Conservation (phyloP, 2,888 invertebrate species). For the Pegoplata infirma region DNA sequence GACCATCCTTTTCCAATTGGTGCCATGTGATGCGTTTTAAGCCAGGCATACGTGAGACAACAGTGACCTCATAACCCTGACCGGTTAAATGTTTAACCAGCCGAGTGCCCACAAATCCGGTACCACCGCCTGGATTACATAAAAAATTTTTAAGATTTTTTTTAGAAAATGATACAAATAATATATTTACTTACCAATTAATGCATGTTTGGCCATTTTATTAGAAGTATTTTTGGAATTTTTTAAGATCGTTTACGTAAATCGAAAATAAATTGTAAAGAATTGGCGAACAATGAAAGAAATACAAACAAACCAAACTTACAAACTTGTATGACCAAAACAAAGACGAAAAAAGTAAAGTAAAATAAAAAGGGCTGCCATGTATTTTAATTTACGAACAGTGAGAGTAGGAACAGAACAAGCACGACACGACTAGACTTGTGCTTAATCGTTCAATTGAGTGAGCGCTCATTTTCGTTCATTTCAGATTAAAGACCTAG, state of each 20-base stretch:
- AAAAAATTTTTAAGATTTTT: no score
- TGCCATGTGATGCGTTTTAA: conserved; percentile 89
- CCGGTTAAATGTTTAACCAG: conserved; percentile 81
- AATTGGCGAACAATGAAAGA: conserved; percentile 27
- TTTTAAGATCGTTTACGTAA: conserved; percentile 38
- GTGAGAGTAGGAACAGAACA: no score
- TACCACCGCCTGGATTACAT: conserved; percentile 97
- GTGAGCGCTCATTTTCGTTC: no score
- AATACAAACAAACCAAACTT: conserved; percentile 25
- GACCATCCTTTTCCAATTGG: conserved; percentile 83
- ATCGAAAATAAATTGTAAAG: conserved; percentile 16
- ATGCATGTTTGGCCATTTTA: conserved; percentile 72
- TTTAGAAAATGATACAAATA: no score
- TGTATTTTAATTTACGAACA: no score
- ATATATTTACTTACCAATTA: conserved; percentile 69
- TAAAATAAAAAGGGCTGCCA: no score
- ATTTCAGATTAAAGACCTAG: no score
- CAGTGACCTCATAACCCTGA: conserved; percentile 84
- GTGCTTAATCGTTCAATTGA: no score
- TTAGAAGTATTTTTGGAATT: conserved; percentile 11
- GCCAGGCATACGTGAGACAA: conserved; percentile 88
- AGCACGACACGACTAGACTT: no score
- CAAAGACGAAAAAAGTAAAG: no score
- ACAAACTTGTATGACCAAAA: no score
- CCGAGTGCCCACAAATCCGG: conserved; percentile 91